A percentile compares a stretch with the other conserved stretches of the same genome.
phyloP scores from a whole-genome alignment of 2,113 vertebrate genomes.

The Smithornis capensis region DNA sequence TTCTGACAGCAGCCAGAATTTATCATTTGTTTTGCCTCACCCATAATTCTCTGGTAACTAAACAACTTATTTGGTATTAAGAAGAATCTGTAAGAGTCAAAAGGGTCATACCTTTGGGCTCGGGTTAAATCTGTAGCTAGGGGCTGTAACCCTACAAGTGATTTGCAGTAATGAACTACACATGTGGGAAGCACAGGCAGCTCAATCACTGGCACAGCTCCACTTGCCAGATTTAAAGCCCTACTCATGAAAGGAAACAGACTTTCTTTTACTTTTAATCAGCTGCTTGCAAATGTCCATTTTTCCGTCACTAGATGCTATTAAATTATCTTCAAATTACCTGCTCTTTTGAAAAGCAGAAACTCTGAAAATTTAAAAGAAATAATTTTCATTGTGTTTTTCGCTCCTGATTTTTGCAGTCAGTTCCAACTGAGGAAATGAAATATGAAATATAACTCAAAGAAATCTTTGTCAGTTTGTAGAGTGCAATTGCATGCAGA shows the following conservation, averaged over 20 bases:
- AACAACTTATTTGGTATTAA: neutral
- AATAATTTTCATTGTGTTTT: fast-evolving
- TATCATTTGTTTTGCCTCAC: neutral
- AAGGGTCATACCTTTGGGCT: neutral
- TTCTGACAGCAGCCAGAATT: neutral
- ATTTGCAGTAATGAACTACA: neutral
- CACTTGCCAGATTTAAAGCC: neutral
- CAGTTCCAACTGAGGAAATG: neutral
- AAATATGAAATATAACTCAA: neutral
- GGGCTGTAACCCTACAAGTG: neutral
- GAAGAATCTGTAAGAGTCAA: neutral
- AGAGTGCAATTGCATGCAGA: neutral
- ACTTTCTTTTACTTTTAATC: neutral
- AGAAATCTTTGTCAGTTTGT: neutral
- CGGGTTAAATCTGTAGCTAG: neutral
- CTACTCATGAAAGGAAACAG: fast-evolving
- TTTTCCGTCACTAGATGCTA: neutral
- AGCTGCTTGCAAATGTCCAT: neutral
- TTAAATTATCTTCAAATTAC: neutral
- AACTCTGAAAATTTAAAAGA: neutral
- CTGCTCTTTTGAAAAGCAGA: neutral
- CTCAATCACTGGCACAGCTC: neutral
- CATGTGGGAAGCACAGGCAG: neutral
- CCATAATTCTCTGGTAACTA: neutral
- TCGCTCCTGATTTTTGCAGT: neutral